phyloP scores from a whole-genome alignment of 2,797 vertebrate species.

The Neosalanx taihuensis region DNA sequence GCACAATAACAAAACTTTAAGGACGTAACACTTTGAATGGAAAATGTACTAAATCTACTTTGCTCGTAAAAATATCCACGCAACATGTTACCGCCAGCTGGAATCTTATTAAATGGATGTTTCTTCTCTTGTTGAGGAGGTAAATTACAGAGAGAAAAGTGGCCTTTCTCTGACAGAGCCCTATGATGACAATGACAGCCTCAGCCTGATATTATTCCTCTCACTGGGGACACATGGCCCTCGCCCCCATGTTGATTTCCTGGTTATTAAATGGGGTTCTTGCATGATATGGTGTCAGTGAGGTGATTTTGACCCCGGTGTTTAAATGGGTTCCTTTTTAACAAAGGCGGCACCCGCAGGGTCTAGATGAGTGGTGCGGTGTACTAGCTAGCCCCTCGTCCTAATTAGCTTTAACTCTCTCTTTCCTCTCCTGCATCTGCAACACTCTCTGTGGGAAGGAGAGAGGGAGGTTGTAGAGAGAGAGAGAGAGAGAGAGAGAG shows the following conservation, averaged over 20 bases:
- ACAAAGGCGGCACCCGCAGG: constrained; percentile 37
- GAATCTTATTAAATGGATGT: no score
- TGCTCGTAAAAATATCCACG: no score
- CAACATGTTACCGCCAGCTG: no score
- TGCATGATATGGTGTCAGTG: constrained; percentile 65
- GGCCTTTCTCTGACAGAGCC: constrained; percentile 17
- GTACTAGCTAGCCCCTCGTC: constrained; percentile 42
- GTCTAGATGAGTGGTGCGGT: constrained; percentile 39
- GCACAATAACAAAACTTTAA: constrained; percentile 32
- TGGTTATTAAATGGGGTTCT: constrained; percentile 63
- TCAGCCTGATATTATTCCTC: constrained; percentile 52
- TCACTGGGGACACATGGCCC: constrained; percentile 41
- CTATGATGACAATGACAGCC: constrained; percentile 48
- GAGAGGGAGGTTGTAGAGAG: background rate
- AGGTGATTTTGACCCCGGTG: constrained; percentile 56
- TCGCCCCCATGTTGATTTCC: constrained; percentile 54
- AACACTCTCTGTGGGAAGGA: background rate
- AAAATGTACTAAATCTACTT: no score
- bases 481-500: constrained; percentile 27
- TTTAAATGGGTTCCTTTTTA: constrained; percentile 43
- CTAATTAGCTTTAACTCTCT: constrained; percentile 59
- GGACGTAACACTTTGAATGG: no score
- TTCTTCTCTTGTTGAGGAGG: background rate
- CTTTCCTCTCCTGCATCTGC: constrained; percentile 34
- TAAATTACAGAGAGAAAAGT: constrained; percentile 13